A percentile compares a stretch with the other conserved stretches of the same genome.
Conservation (phyloP, 2,797 vertebrate species). For the Hemitrygon akajei region DNA sequence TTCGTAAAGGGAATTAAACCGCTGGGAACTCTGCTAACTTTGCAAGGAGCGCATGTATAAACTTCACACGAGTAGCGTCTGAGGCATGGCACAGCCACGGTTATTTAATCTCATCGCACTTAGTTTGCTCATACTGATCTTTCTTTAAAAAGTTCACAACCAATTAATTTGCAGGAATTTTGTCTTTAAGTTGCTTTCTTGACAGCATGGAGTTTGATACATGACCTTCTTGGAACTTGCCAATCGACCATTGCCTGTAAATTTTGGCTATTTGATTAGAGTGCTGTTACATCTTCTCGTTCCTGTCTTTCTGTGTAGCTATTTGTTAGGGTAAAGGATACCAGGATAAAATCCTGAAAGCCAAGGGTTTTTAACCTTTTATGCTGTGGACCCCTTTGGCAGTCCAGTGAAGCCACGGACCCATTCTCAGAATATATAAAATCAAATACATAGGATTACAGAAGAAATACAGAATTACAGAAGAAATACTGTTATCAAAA, state of each 20-base stretch:
- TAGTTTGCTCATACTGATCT: not conserved
- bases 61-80: not conserved
- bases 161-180: not conserved
- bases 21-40: not conserved
- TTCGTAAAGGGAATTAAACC: not conserved
- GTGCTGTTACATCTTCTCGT: not conserved
- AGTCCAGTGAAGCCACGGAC: no score
- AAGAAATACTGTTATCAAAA: no score
- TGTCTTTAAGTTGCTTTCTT: not conserved
- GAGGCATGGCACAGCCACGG: not conserved
- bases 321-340: no score
- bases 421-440: no score
- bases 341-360: not conserved
- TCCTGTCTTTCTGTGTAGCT: not conserved
- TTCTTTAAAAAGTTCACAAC: no score
- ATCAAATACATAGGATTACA: no score
- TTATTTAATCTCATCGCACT: not conserved
- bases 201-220: not conserved
- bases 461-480: no score
- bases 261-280: not conserved
- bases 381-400: no score
- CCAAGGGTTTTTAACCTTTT: no score
- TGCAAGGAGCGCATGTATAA: not conserved
- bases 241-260: not conserved
- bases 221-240: not conserved